Base-by-base conservation (phyloP, 2,113 vertebrate genomes). In the Hemiprocne comata region DNA sequence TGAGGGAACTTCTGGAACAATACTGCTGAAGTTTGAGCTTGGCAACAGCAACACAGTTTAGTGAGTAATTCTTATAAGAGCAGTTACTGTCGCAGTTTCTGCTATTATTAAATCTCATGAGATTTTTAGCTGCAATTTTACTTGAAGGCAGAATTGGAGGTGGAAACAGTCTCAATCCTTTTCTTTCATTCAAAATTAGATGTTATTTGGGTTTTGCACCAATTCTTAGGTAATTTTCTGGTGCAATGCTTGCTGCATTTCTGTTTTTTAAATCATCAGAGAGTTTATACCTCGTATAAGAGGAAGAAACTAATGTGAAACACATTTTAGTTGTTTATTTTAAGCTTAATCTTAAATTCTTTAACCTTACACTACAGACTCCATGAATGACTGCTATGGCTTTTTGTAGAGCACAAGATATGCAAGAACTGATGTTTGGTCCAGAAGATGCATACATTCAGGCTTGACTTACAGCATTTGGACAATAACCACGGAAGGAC, bases 331-430 rank as follows among this genome's bases (percentile, higher is more conserved):
- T 51, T 80, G 4, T 75, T 77, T 61, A n/a, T 50, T 69, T 82
- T 72, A 75, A 44, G 18, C 4, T 73, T 75, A 61, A n/a, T 79
- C 17, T n/a, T 46, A 71, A 3, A 5, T 73, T 90, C 72, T 93
- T 76, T 18, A 80, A 34, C n/a, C 5, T 53, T 83, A 28, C 8
- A 42, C 26, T 78, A 8, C 40, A 82, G 60, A 64, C 4, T 4
- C 7, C 17, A 17, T 42, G 13, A 72, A 57, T 40, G 34, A 29
- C n/a, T 0, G 0, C 24, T 81, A 11, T 13, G 13, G 6, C 4
- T 60, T 44, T 65, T 78, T 48, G 14, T 44, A 51, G 21, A 28
- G 42, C n/a, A 77, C 17, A 67, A 76, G 74, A 54, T 64, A 14
- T 75, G 8, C 46, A 50, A 57, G 10, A 80, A 25, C 12, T 34